Evolutionary conservation across 1,140 invertebrate species (phyloP), one percentile per base, ranked within the genome.

Genomic region (Andricus grossulariae): DNA sequence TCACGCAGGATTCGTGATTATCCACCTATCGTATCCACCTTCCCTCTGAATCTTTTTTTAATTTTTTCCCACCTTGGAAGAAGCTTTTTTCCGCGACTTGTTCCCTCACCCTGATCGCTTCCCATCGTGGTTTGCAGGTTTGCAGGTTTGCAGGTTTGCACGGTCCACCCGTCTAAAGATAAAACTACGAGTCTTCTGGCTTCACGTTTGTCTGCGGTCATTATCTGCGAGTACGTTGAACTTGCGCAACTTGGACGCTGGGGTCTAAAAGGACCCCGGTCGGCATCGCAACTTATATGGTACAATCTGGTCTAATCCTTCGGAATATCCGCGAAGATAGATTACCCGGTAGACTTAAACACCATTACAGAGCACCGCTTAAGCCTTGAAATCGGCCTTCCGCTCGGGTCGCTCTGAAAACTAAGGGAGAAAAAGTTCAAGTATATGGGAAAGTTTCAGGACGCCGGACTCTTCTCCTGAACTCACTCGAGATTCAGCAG

Each of bases 1-100:
- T 88, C 87, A 87, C 89, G 88, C 87, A 89, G 85, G 84, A 88
- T 86, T 87, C 83, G 80, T 88, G 85, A 91, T 91, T 91, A 91
- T 84, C 82, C 81, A 79, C 84, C 84, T 83, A 89, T 88, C 77
- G 78, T 8, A 66, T 57, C 32, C 57, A 10, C 70, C 57, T 60
- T 52, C 80, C 52, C 76, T 73, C 79, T 77, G 78, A 73, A 54
- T 79, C 76, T 73, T 81, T 81, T 82, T 70, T 5, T 1, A 32
- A 15, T 77, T 80, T 77, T 81, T 74, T 51, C 8, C 10, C 19
- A 76, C 73, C 70, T 54, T 75, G 73, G 57, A 80, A 77, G 78
- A 74, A 76, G 76, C 77, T 82, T 80, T 78, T 78, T 75, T 76
- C 75, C 79, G 78, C 39, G 39, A 45, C 39, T 45, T 45, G 39